A percentile compares a stretch with the other conserved stretches of the same genome.
Evolutionary conservation across 2,113 vertebrate genomes (phyloP).

Genomic region (Phaethornis superciliosus): DNA sequence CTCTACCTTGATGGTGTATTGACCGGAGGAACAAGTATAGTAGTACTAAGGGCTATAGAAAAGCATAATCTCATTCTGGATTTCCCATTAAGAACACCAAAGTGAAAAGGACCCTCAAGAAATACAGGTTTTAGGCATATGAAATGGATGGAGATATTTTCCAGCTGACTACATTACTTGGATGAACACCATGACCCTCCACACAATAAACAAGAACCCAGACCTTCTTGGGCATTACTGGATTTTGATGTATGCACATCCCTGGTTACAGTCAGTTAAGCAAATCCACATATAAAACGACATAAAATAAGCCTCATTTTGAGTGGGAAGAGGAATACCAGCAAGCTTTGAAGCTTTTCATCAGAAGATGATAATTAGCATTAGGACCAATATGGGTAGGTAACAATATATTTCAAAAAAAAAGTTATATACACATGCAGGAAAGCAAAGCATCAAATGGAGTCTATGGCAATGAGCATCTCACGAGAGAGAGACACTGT

Average conservation of each 20-base stretch:
- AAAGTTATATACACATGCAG: neutral
- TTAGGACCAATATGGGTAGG: neutral
- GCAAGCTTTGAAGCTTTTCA: neutral
- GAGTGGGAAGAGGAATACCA: neutral
- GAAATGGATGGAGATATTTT: neutral
- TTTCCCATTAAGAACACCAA: neutral
- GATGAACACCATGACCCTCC: neutral
- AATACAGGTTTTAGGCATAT: neutral
- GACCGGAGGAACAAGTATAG: neutral
- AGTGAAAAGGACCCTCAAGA: neutral
- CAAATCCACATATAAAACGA: neutral
- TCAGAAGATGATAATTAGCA: neutral
- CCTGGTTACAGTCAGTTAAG: neutral
- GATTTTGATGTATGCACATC: neutral
- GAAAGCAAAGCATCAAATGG: neutral
- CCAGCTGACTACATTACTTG: neutral
- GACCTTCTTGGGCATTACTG: neutral
- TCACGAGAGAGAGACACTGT: neutral
- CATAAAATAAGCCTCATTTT: neutral
- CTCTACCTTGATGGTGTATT: neutral
- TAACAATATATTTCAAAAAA: neutral
- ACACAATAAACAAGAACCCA: neutral
- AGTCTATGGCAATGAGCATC: neutral
- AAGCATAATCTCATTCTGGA: neutral
- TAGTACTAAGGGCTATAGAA: neutral